A percentile compares a stretch with the other conserved stretches of the same genome.
These are phyloP conservation scores for Aporrectodea caliginosa DNA, from an alignment of 1,140 invertebrate genomes.

Conservation along the genomic window DNA sequence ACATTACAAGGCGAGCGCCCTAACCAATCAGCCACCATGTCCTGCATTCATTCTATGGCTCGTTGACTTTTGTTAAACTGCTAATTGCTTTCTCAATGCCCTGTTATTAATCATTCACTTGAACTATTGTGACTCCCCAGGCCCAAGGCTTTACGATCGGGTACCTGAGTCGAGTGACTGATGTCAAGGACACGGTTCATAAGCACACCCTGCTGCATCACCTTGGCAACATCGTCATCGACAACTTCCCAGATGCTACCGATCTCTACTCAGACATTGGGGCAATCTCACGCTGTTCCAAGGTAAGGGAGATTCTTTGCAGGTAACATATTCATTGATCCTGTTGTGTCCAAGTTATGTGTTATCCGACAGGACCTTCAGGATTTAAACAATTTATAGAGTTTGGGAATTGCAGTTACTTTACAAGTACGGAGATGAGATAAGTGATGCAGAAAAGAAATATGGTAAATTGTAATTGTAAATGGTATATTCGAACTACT, in stretches of 20 bases:
- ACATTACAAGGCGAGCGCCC: too few species aligned
- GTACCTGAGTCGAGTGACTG: conserved; percentile 93
- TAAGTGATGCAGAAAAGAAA: too few species aligned
- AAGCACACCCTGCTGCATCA: conserved; percentile 97
- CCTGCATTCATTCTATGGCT: too few species aligned
- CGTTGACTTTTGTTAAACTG: too few species aligned
- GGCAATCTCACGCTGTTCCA: conserved; percentile 67
- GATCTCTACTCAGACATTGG: conserved; percentile 94
- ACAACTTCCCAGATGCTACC: conserved; percentile 83
- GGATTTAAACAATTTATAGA: not conserved
- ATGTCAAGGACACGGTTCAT: conserved; percentile 98
- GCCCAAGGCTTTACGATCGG: conserved; percentile 97
- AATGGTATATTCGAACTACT: too few species aligned
- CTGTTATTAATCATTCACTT: too few species aligned
- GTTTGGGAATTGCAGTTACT: not conserved
- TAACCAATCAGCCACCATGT: too few species aligned
- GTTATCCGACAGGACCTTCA: not conserved
- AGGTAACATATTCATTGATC: conserved; percentile 28
- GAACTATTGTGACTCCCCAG: too few species aligned
- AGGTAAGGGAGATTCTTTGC: too few species aligned
- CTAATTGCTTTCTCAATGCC: too few species aligned
- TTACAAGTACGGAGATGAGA: conserved; percentile 55
- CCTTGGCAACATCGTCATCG: conserved; percentile 93
- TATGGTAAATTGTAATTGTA: too few species aligned
- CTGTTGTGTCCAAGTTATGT: conserved; percentile 6